Conservation (phyloP, 2,113 vertebrate genomes). For the Saimiri boliviensis region DNA sequence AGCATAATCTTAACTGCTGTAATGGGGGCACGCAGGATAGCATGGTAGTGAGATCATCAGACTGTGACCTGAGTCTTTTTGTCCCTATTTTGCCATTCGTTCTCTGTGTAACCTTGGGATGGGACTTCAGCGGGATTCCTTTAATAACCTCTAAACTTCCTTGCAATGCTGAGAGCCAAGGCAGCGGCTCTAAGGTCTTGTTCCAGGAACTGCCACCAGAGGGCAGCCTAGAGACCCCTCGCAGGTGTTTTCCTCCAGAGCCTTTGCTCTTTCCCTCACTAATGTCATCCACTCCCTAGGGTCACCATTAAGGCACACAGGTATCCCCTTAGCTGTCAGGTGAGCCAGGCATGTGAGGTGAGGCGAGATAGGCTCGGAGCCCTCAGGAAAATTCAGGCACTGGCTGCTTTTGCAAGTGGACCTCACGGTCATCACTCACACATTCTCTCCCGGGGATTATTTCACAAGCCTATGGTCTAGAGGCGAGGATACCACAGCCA, state of each 20-base stretch:
- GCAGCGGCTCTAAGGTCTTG: not conserved
- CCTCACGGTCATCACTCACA: not conserved
- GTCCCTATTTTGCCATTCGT: not conserved
- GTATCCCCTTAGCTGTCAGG: not conserved
- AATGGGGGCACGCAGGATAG: not conserved
- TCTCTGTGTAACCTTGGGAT: not conserved
- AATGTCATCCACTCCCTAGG: rapidly evolving
- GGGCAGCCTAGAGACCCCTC: not conserved
- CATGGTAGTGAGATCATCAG: not conserved
- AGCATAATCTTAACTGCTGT: not conserved
- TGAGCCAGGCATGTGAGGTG: not conserved
- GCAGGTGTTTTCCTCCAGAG: not conserved
- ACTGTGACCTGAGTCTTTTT: not conserved
- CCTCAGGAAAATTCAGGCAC: not conserved
- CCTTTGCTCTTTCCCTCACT: not conserved
- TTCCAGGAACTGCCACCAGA: not conserved
- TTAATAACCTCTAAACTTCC: not conserved
- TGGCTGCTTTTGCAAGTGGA: not conserved
- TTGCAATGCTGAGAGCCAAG: rapidly evolving
- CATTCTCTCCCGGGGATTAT: not conserved
- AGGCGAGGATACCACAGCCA: not conserved
- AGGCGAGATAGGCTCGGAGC: not conserved
- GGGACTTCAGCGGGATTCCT: not conserved
- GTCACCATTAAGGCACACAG: not conserved
- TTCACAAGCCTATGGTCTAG: not conserved